phyloP scores from a whole-genome alignment of 2,797 vertebrate genomes.

The Malacoctenus gilli region DNA sequence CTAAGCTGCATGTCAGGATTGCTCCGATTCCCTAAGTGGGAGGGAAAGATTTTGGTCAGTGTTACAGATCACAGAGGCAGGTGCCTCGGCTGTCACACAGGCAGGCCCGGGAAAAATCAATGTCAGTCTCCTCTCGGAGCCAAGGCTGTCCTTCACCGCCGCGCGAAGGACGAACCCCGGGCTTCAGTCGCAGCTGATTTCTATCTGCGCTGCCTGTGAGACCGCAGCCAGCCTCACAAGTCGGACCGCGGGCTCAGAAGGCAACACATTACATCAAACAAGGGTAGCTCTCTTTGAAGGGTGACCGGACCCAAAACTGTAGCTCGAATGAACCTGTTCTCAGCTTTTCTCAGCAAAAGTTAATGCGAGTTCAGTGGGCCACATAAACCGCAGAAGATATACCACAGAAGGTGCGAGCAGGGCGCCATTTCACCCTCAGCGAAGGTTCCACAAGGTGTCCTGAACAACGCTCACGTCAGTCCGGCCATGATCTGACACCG shows the following conservation, averaged over 20 bases:
- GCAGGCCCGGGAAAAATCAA: constrained; percentile 69
- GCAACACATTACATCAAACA: constrained; percentile 14
- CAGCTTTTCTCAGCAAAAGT: too few species aligned
- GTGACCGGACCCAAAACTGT: too few species aligned
- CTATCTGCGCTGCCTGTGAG: constrained; percentile 61
- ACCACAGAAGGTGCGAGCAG: too few species aligned
- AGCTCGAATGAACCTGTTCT: too few species aligned
- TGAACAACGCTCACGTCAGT: too few species aligned
- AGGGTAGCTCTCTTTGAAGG: too few species aligned
- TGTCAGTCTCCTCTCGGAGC: constrained; percentile 66
- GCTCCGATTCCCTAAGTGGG: constrained; percentile 1
- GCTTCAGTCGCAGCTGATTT: constrained; percentile 66
- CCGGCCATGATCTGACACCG: too few species aligned
- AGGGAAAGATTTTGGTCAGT: constrained; percentile 16
- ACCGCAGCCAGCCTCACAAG: constrained; percentile 28
- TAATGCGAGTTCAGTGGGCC: too few species aligned
- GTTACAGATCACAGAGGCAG: constrained; percentile 48
- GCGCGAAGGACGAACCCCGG: constrained; percentile 70
- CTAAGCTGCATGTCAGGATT: background rate
- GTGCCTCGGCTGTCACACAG: constrained; percentile 50
- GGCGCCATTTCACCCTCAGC: too few species aligned
- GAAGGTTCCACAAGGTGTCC: too few species aligned
- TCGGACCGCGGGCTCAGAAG: constrained; percentile 6
- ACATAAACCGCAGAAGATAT: too few species aligned
- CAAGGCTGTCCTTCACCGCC: constrained; percentile 72